These are phyloP conservation scores for Elephantulus edwardii DNA, from an alignment of 2,113 vertebrate genomes.

Conservation along the genomic window DNA sequence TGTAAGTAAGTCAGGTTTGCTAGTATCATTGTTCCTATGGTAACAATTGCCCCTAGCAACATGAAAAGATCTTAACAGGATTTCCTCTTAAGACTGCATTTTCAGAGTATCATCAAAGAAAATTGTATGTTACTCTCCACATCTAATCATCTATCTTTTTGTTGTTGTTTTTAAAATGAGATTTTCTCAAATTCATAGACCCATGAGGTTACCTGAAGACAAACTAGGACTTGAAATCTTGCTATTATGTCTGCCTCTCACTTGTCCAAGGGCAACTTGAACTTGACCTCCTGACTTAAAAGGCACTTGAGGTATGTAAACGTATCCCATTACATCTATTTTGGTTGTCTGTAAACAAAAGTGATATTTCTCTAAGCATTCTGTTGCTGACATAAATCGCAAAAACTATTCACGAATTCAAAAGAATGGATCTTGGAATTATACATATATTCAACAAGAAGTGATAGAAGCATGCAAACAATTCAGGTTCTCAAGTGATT, in stretches of 20 bases:
- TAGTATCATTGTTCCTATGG: constrained; percentile 59
- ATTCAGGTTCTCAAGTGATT: constrained; percentile 65
- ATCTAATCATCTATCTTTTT: background rate
- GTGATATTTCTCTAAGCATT: constrained; percentile 31
- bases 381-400: constrained; percentile 9
- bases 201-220: background rate
- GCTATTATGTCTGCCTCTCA: constrained; percentile 6
- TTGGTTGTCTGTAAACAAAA: constrained; percentile 60
- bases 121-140: background rate
- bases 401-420: constrained; percentile 60
- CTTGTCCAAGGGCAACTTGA: constrained; percentile 21
- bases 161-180: background rate
- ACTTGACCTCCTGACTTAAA: constrained; percentile 37
- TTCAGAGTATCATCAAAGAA: constrained; percentile 53
- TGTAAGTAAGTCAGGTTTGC: constrained; percentile 19
- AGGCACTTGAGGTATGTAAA: background rate
- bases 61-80: constrained; percentile 62
- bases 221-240: background rate
- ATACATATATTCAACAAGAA: constrained; percentile 56
- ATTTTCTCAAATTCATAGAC: constrained; percentile 16
- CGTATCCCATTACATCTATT: background rate
- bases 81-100: constrained; percentile 55
- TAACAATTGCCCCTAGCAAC: constrained; percentile 72
- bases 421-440: constrained; percentile 7
- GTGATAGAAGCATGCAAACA: constrained; percentile 47